phyloP scores from a whole-genome alignment of 1,140 invertebrate species.

The Musca domestica region DNA sequence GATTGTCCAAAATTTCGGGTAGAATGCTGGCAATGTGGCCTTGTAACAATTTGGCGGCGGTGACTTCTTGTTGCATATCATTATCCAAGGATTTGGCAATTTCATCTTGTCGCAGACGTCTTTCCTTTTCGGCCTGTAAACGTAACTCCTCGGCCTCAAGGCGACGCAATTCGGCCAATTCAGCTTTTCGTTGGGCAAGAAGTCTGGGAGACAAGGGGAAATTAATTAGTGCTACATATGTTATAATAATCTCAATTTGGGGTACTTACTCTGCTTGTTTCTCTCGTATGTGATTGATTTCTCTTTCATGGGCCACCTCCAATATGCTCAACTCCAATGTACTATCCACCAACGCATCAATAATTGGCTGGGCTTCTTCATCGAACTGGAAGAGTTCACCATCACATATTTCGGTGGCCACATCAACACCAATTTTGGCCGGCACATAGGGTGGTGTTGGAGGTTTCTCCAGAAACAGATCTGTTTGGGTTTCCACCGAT shows the following conservation, averaged over 20 bases:
- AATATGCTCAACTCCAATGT: conserved; percentile 82
- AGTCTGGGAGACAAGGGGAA: conserved; percentile 53
- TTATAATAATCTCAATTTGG: neutral
- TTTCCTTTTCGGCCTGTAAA: conserved; percentile 62
- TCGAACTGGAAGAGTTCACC: conserved; percentile 92
- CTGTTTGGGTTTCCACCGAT: conserved; percentile 79
- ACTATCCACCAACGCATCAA: conserved; percentile 84
- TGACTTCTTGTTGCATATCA: conserved; percentile 68
- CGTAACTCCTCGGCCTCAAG: conserved; percentile 71
- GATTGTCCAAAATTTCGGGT: conserved; percentile 75
- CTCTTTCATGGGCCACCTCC: conserved; percentile 79
- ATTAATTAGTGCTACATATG: conserved; percentile 2
- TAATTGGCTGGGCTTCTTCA: conserved; percentile 79
- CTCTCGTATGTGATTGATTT: conserved; percentile 68
- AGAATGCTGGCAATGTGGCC: conserved; percentile 82
- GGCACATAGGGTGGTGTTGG: conserved; percentile 71
- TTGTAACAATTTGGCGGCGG: conserved; percentile 76
- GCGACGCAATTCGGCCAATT: conserved; percentile 73
- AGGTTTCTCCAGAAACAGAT: conserved; percentile 79
- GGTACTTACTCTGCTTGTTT: conserved; percentile 65
- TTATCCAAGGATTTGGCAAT: conserved; percentile 46
- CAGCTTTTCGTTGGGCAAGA: conserved; percentile 73
- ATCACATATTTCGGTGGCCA: conserved; percentile 78
- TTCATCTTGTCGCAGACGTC: conserved; percentile 44
- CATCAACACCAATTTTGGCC: conserved; percentile 75